Evolutionary conservation across 2,888 invertebrate genomes (phyloP).

Genomic region (Therioaphis trifolii): DNA sequence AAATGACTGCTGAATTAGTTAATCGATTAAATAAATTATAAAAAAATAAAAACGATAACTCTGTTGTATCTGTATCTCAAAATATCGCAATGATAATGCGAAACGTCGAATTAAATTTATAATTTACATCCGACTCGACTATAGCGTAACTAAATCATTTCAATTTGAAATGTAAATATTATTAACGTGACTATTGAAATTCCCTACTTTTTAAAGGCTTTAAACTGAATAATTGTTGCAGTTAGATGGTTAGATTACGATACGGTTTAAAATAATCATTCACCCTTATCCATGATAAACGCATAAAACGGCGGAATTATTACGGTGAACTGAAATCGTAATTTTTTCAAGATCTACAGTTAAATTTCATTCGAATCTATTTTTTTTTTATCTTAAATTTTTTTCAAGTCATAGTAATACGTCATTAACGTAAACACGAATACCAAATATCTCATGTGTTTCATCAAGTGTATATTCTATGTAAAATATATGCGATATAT

Average conservation of each 20-base stretch:
- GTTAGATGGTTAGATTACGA: conserved; percentile 9
- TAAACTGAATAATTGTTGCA: not conserved
- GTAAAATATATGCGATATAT: too few species aligned
- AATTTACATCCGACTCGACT: not conserved
- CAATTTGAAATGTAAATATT: not conserved
- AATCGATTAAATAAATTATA: not conserved
- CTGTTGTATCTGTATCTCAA: not conserved
- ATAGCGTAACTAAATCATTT: not conserved
- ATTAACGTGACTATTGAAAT: not conserved
- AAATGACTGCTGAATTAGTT: not conserved
- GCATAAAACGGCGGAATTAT: not conserved
- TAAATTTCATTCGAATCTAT: not conserved
- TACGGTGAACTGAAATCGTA: not conserved
- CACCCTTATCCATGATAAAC: not conserved
- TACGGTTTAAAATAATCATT: conserved; percentile 11
- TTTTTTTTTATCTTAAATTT: too few species aligned
- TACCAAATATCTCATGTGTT: too few species aligned
- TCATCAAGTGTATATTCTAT: too few species aligned
- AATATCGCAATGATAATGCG: not conserved
- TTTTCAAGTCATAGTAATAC: too few species aligned
- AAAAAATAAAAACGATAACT: not conserved
- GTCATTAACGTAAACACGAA: too few species aligned
- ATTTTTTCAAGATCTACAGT: not conserved
- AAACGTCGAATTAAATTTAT: not conserved
- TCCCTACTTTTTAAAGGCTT: not conserved